These are phyloP conservation scores for Didymodactylos carnosus DNA, from an alignment of 2,888 invertebrate species.

Conservation along the genomic window DNA sequence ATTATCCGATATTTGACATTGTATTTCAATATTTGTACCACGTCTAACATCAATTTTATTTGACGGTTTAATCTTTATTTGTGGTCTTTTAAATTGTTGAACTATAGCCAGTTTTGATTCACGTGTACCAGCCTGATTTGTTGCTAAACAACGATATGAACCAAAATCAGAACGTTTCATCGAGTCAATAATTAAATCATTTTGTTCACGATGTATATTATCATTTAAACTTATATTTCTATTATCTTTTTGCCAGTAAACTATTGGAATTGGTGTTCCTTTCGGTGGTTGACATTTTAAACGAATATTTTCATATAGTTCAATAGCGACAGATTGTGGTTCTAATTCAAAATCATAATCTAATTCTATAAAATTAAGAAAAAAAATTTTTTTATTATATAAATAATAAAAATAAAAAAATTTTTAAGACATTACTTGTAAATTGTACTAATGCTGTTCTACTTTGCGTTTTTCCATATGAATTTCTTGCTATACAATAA, in stretches of 20 bases:
- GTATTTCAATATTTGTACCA: background rate
- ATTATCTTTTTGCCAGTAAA: background rate
- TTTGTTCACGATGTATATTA: too few species aligned
- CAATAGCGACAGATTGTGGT: background rate
- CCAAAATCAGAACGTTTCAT: background rate
- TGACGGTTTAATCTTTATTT: background rate
- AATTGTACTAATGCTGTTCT: background rate
- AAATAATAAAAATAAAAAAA: too few species aligned
- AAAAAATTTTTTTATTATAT: background rate
- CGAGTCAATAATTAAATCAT: background rate
- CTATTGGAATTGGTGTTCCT: background rate
- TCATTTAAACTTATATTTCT: background rate
- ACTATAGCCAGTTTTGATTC: background rate
- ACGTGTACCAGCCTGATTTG: background rate
- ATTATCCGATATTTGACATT: too few species aligned
- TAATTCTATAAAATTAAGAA: background rate
- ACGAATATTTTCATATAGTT: background rate
- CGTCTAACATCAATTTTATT: background rate
- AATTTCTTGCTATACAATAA: background rate
- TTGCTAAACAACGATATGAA: background rate
- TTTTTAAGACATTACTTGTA: too few species aligned
- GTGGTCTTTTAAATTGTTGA: background rate
- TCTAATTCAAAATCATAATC: background rate
- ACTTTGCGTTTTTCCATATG: background rate
- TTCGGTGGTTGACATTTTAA: background rate